Percentiles rank a stretch among this genome's conserved stretches.
phyloP scores from a whole-genome alignment of 2,113 vertebrate species.

The Vimba vimba region DNA sequence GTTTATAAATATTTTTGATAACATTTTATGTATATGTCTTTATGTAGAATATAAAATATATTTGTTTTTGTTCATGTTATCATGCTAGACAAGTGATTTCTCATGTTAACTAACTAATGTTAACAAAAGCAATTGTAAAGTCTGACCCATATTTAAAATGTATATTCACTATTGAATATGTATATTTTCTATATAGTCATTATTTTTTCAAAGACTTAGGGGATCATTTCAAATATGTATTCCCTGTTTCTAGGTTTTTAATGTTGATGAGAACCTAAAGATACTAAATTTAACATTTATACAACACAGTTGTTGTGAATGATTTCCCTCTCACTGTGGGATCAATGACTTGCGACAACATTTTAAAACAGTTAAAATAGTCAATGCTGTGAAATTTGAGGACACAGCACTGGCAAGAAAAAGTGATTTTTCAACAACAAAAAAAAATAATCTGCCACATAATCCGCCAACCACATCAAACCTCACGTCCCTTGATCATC shows the following conservation, averaged over 20 bases:
- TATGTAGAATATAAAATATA: not conserved
- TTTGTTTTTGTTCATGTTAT: not conserved
- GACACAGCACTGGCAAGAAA: not conserved
- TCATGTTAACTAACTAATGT: not conserved
- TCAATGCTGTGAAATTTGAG: not conserved
- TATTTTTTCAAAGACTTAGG: not conserved
- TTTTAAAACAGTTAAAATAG: not conserved
- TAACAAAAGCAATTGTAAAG: not conserved
- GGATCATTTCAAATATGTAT: not conserved
- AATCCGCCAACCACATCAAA: constrained; percentile 3
- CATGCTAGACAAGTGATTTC: no score
- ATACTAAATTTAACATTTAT: not conserved
- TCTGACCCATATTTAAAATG: not conserved
- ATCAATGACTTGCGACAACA: constrained; percentile 9
- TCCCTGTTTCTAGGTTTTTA: not conserved
- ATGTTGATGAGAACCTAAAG: not conserved
- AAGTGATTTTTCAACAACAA: no score
- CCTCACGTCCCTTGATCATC: constrained; percentile 53
- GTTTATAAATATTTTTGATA: no score
- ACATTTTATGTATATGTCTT: no score
- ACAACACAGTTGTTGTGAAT: not conserved
- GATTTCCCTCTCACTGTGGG: not conserved
- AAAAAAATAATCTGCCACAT: not conserved
- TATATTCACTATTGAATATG: no score
- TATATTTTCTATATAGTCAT: not conserved